Conservation (phyloP, 64 coral and sea anemone species). For the Trachythela sp. region DNA sequence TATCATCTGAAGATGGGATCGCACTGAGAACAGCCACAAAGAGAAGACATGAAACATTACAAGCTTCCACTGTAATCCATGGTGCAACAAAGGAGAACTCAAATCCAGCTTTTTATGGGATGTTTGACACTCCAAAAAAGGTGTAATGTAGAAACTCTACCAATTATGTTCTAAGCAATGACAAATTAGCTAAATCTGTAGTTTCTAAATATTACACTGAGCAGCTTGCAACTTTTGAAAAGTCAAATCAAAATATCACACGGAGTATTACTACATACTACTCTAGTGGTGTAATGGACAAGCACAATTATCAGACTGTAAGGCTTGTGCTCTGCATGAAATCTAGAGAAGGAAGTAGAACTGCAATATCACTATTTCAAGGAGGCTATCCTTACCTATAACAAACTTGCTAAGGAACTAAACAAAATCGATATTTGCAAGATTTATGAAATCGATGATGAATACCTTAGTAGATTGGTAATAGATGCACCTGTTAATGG, state of each 20-base stretch:
- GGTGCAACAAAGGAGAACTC: conserved; percentile 49
- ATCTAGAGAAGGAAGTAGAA: conserved; percentile 47
- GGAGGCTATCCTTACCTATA: not conserved
- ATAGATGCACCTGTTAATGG: conserved; percentile 53
- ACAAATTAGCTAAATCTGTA: conserved; percentile 29
- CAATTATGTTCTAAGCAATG: conserved; percentile 48
- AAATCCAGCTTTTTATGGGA: conserved; percentile 48
- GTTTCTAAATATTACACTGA: conserved; percentile 45
- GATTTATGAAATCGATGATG: conserved; percentile 53
- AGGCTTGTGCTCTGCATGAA: conserved; percentile 50
- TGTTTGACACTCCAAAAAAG: conserved; percentile 62
- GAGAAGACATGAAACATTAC: conserved; percentile 54
- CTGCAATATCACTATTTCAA: conserved; percentile 15
- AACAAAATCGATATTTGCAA: conserved; percentile 61
- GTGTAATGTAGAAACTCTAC: conserved; percentile 62
- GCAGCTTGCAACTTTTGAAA: conserved; percentile 37
- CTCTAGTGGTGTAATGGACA: conserved; percentile 51
- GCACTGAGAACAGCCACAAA: conserved; percentile 28
- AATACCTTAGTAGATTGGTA: conserved; percentile 36
- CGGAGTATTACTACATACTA: conserved; percentile 68
- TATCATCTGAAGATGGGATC: conserved; percentile 8
- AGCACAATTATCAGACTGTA: conserved; percentile 57
- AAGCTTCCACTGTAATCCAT: conserved; percentile 39
- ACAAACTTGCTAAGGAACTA: conserved; percentile 10
- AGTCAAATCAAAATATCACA: conserved; percentile 42